These are phyloP conservation scores for Coremacera marginata DNA, from an alignment of 2,888 invertebrate genomes.

Conservation along the genomic window DNA sequence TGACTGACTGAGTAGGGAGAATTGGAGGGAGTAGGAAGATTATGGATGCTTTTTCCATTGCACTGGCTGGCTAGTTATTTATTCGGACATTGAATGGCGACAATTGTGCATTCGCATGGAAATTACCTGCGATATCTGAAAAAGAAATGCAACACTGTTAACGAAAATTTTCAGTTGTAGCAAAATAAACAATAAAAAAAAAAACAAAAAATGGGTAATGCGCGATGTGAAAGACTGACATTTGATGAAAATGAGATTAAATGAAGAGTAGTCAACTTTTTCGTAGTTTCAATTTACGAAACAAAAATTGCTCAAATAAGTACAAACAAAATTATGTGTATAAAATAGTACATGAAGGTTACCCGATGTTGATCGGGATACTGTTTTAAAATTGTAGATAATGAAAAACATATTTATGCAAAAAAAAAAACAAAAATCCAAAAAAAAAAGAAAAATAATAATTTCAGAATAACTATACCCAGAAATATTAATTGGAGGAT, in stretches of 20 bases:
- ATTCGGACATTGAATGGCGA: slow-evolving; percentile 4
- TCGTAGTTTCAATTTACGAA: no score
- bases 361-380: no score
- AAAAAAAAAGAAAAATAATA: no score
- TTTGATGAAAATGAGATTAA: neutral
- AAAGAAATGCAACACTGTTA: slow-evolving; percentile 1
- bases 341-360: no score
- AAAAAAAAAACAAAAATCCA: no score
- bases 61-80: slow-evolving; percentile 5
- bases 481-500: no score
- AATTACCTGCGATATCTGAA: slow-evolving; percentile 28
- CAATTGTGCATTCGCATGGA: slow-evolving; percentile 37
- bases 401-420: no score
- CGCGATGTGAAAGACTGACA: neutral
- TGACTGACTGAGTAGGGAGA: neutral
- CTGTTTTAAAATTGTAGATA: no score
- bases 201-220: neutral
- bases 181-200: neutral
- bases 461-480: no score
- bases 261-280: neutral
- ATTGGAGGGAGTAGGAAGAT: neutral
- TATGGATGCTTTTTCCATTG: neutral
- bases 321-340: no score
- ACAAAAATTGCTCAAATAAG: no score
- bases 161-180: neutral